Conservation (phyloP, 2,113 vertebrate species). For the Ursus arctos region DNA sequence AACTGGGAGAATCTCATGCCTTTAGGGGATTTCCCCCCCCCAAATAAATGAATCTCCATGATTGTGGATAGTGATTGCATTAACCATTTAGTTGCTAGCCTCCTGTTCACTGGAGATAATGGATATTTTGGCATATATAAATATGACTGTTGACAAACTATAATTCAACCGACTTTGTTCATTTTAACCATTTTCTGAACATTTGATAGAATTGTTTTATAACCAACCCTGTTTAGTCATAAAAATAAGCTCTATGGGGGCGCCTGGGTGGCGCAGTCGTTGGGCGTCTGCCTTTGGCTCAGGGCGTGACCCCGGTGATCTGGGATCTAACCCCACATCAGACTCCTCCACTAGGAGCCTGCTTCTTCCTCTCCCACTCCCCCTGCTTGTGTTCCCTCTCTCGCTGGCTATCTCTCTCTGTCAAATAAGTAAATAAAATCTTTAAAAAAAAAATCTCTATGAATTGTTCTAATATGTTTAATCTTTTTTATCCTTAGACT, state of each 20-base stretch:
- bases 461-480: background rate
- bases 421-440: too few relatives aligned
- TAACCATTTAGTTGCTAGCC: background rate
- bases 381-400: too few relatives aligned
- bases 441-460: background rate
- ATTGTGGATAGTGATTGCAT: background rate
- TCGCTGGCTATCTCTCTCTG: too few relatives aligned
- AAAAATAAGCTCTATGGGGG: background rate
- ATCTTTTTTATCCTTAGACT: background rate
- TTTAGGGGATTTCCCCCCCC: background rate
- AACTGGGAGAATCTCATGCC: background rate
- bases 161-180: background rate
- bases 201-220: conserved; percentile 16
- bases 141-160: background rate
- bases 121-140: background rate
- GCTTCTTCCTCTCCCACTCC: too few relatives aligned
- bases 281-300: too few relatives aligned
- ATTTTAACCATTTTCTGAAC: conserved; percentile 37
- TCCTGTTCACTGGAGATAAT: background rate
- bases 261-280: too few relatives aligned
- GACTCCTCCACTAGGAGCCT: too few relatives aligned
- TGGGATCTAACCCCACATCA: too few relatives aligned
- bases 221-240: conserved; percentile 27
- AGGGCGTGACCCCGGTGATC: too few relatives aligned
- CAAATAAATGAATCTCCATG: conserved; percentile 38